Base-by-base conservation (phyloP, 2,797 vertebrate species). In the Malacoctenus gilli region DNA sequence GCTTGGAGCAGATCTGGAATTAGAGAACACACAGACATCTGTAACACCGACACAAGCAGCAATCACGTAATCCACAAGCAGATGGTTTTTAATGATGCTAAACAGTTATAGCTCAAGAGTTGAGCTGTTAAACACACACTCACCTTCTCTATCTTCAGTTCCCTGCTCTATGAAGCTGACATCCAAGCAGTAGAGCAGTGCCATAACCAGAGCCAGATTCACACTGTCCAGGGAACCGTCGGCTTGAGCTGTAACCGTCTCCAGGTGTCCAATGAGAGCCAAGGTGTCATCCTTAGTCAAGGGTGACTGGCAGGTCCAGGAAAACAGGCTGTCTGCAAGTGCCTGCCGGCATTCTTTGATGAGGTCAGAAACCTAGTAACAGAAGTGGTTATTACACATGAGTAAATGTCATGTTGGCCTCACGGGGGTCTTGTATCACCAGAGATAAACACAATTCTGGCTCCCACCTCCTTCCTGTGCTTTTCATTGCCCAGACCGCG, bases 231-330 rank as follows among this genome's bases (percentile, higher is more conserved):
- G 67, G 0, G 95, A 95, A 76, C 97, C 96, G 23, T 95, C 95
- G 1, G 94, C 96, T 82, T 98, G 95, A 31, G 93, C 88, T 0
- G 95, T 94, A 54, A 96, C 92, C 2, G 92, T 95, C 85, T 99
- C 95, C 75, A 99, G 72, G 72, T 97, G 91, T 54, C 93, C 92
- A 77, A 98, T 96, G 22, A 99, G 92, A 72, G 94, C 92, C 12
- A 99, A 79, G 2, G 94, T 98, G 84, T 98, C 94, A 61, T 99
- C 96, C 90, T 95, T 96, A 67, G 79, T 90, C 56, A 99, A 87
- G 0, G 96, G 92, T 2, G 96, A 96, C 66, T 99, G 97, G 73
- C 97, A 99, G 19, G 96, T 93, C 97, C 97, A 99, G n/a, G 91
- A 92, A 86, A 98, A 99, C 40, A 99, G 88, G 75, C 95, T 94